phyloP scores from a whole-genome alignment of 2,113 vertebrate genomes.

The Theropithecus gelada region DNA sequence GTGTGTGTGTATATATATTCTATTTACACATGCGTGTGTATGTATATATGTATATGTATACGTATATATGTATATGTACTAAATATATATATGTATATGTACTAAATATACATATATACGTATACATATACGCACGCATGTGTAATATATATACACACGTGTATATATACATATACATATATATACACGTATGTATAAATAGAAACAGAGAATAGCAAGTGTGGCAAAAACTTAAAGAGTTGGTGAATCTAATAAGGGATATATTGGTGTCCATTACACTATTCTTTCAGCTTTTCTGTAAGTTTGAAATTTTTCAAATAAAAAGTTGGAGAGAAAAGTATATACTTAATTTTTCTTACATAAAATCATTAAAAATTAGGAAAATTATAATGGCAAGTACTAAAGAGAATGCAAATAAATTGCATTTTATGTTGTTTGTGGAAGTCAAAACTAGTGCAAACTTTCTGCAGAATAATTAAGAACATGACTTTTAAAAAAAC shows the following conservation, averaged over 20 bases:
- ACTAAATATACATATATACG: no score
- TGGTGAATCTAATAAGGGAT: neutral
- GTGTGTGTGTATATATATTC: neutral
- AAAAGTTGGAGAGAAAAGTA: slow-evolving; percentile 21
- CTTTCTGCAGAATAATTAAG: neutral
- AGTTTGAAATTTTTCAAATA: slow-evolving; percentile 30
- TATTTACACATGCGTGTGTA: no score
- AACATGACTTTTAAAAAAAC: neutral
- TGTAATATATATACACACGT: no score
- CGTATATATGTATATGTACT: no score
- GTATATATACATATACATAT: no score
- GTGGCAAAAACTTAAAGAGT: neutral
- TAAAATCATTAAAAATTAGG: neutral
- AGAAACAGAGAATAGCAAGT: neutral
- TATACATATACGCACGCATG: no score
- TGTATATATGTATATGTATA: no score
- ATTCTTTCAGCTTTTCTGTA: neutral
- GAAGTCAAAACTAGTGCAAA: neutral
- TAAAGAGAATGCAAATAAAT: neutral
- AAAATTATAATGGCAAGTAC: neutral
- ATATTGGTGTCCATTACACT: neutral
- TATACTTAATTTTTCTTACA: neutral
- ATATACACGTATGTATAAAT: neutral
- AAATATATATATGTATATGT: no score
- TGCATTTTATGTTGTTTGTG: neutral